These are phyloP conservation scores for Plagodis pulveraria DNA, from an alignment of 2,888 invertebrate species.

Conservation along the genomic window DNA sequence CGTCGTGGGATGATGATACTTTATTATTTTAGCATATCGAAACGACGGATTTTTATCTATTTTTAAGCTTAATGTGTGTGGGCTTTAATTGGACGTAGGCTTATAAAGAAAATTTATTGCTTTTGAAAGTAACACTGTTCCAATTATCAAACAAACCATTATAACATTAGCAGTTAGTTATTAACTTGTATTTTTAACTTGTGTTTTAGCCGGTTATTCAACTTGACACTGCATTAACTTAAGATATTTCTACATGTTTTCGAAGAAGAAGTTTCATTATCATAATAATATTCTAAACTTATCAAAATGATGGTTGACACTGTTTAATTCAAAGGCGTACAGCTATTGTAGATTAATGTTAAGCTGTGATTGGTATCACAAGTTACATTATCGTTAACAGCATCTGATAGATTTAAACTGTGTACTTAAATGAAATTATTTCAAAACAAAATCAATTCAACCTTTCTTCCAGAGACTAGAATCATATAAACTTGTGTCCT, in stretches of 20 bases:
- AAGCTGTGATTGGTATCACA: too few relatives aligned
- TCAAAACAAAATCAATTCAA: slow-evolving; percentile 24
- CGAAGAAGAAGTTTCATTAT: too few relatives aligned
- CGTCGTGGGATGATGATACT: slow-evolving; percentile 42
- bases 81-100: slow-evolving; percentile 46
- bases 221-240: neutral
- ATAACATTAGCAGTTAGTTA: slow-evolving; percentile 5
- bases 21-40: slow-evolving; percentile 38
- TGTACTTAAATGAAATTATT: too few relatives aligned
- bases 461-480: neutral
- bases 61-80: slow-evolving; percentile 44
- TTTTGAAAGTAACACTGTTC: slow-evolving; percentile 56
- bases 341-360: too few relatives aligned
- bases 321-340: too few relatives aligned
- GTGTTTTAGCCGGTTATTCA: neutral
- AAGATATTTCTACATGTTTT: too few relatives aligned
- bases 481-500: slow-evolving; percentile 18
- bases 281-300: too few relatives aligned
- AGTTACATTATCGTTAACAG: too few relatives aligned
- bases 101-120: slow-evolving; percentile 48
- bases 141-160: slow-evolving; percentile 37
- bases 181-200: neutral
- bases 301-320: too few relatives aligned
- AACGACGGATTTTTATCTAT: slow-evolving; percentile 44
- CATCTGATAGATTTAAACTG: too few relatives aligned